Conservation (phyloP, 2,888 invertebrate genomes). For the Julus scandinavius region DNA sequence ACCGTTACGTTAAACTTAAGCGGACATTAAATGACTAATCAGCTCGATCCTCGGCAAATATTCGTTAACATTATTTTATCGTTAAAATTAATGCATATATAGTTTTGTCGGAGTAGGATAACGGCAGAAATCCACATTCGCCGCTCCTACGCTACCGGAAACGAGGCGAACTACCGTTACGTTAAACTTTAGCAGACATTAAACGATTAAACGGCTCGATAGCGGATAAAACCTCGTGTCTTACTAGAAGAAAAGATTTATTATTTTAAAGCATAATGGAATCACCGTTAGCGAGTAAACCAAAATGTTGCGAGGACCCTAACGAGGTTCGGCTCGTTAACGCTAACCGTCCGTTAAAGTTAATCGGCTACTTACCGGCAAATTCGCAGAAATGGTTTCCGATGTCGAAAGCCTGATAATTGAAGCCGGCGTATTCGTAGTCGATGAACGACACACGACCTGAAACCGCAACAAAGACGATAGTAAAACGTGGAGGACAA, state of each 20-base stretch:
- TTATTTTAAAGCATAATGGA: too few relatives aligned
- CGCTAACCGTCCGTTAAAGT: neutral
- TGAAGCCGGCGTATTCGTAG: slow-evolving; percentile 94
- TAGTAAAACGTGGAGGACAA: neutral
- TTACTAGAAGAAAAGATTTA: neutral
- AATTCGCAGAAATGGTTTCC: slow-evolving; percentile 98
- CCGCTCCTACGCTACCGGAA: too few relatives aligned
- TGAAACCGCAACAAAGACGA: slow-evolving; percentile 60
- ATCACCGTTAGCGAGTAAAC: too few relatives aligned
- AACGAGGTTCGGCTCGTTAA: neutral
- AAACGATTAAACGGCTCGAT: neutral
- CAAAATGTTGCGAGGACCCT: too few relatives aligned
- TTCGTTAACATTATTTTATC: too few relatives aligned
- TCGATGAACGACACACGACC: slow-evolving; percentile 90
- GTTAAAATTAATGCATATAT: too few relatives aligned
- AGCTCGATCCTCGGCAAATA: too few relatives aligned
- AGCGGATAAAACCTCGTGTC: too few relatives aligned
- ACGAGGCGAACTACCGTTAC: neutral
- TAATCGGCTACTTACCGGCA: slow-evolving; percentile 75
- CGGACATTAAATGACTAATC: too few relatives aligned
- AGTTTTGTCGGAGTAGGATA: too few relatives aligned
- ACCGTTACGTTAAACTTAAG: too few relatives aligned
- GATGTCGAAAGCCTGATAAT: slow-evolving; percentile 96
- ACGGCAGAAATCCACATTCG: too few relatives aligned
- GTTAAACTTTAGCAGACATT: slow-evolving; percentile 48